phyloP scores from a whole-genome alignment of 2,888 invertebrate species.

The Agrenia bidenticulata region DNA sequence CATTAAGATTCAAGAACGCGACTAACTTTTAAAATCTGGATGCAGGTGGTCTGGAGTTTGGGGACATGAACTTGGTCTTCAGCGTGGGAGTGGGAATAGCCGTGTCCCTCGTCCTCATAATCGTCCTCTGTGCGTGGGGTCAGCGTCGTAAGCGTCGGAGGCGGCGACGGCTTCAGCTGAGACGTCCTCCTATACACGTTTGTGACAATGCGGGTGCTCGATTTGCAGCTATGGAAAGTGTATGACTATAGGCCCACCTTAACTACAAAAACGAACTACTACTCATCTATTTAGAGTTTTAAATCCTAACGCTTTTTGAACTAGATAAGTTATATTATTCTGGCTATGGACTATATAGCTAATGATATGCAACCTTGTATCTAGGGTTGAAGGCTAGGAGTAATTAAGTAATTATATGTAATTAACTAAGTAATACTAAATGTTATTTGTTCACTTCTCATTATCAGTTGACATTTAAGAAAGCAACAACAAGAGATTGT shows the following conservation, averaged over 20 bases:
- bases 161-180: conserved; percentile 55
- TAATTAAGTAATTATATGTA: no score
- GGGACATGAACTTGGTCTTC: conserved; percentile 55
- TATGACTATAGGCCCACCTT: conserved; percentile 37
- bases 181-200: conserved; percentile 58
- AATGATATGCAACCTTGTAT: no score
- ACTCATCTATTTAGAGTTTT: background rate
- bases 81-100: conserved; percentile 59
- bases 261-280: background rate
- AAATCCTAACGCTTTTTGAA: no score
- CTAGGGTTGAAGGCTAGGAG: no score
- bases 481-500: conserved; percentile 10
- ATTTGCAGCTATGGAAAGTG: conserved; percentile 52
- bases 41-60: conserved; percentile 45
- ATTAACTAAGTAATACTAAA: background rate
- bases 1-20: no score
- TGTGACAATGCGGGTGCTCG: conserved; percentile 63
- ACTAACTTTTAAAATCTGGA: background rate
- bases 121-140: conserved; percentile 61
- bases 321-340: no score
- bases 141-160: conserved; percentile 58
- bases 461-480: no score
- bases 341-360: no score
- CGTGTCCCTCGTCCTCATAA: conserved; percentile 58
- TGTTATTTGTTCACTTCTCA: no score